phyloP scores from a whole-genome alignment of 2,888 invertebrate genomes.

The Eudemis profundana region DNA sequence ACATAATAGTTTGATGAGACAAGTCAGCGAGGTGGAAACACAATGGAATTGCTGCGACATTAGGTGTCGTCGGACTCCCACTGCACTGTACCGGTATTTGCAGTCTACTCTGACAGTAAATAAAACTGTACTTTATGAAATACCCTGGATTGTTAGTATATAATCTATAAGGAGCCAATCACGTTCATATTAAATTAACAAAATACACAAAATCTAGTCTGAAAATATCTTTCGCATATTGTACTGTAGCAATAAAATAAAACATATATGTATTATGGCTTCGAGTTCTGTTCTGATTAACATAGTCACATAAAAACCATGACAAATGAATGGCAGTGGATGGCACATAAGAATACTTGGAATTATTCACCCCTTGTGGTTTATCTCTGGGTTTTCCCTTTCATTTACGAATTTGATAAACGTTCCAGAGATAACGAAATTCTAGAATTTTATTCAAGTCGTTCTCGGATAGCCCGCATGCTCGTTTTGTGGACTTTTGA shows the following conservation, averaged over 20 bases:
- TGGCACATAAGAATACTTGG: constrained; percentile 1
- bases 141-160: neutral
- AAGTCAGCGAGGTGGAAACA: constrained; percentile 73
- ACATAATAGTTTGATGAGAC: constrained; percentile 71
- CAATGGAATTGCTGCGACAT: constrained; percentile 65
- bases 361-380: constrained; percentile 20
- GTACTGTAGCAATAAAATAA: too few relatives aligned
- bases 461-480: neutral
- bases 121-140: neutral
- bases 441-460: neutral
- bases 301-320: constrained; percentile 11
- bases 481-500: neutral
- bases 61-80: constrained; percentile 54
- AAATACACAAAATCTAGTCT: too few relatives aligned
- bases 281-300: too few relatives aligned
- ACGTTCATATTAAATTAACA: too few relatives aligned
- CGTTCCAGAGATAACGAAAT: constrained; percentile 1
- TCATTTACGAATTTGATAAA: constrained; percentile 15
- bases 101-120: constrained; percentile 55
- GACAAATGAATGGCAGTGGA: constrained; percentile 7
- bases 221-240: too few relatives aligned
- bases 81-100: constrained; percentile 56
- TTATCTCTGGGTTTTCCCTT: constrained; percentile 18
- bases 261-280: too few relatives aligned
- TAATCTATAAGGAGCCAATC: too few relatives aligned